Evolutionary conservation across 2,797 vertebrate species (phyloP).

Genomic region (Tarsius wallacei): DNA sequence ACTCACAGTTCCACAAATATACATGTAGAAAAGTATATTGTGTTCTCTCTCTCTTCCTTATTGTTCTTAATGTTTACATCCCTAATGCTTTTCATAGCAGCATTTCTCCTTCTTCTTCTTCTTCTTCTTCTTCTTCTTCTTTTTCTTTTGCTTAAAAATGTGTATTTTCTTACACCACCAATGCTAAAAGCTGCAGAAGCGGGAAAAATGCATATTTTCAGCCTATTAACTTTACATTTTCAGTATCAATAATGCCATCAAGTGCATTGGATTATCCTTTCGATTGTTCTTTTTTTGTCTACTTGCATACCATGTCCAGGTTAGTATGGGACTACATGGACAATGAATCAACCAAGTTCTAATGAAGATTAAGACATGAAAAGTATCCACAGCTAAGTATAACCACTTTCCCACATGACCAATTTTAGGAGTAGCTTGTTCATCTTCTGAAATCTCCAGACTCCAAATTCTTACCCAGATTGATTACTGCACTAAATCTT

Average conservation of each 20-base stretch:
- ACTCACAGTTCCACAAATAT: constrained; percentile 27
- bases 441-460: constrained; percentile 82
- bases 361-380: constrained; percentile 79
- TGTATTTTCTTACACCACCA: no score
- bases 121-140: constrained; percentile 37
- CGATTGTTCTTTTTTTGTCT: constrained; percentile 75
- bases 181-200: no score
- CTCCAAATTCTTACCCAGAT: constrained; percentile 75
- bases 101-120: constrained; percentile 49
- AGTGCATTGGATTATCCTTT: neutral
- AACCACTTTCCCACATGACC: constrained; percentile 76
- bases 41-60: constrained; percentile 33
- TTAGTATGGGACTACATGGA: constrained; percentile 66
- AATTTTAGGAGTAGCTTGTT: constrained; percentile 80
- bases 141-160: neutral
- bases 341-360: constrained; percentile 74
- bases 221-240: constrained; percentile 16
- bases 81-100: constrained; percentile 44
- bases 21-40: neutral
- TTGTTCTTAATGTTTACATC: neutral
- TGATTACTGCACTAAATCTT: constrained; percentile 81
- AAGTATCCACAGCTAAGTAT: constrained; percentile 54
- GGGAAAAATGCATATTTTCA: neutral
- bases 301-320: neutral
- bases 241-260: neutral